Percentiles rank a stretch among this genome's conserved stretches.
Conservation (phyloP, 2,797 vertebrate species). For the Channallabes apus region DNA sequence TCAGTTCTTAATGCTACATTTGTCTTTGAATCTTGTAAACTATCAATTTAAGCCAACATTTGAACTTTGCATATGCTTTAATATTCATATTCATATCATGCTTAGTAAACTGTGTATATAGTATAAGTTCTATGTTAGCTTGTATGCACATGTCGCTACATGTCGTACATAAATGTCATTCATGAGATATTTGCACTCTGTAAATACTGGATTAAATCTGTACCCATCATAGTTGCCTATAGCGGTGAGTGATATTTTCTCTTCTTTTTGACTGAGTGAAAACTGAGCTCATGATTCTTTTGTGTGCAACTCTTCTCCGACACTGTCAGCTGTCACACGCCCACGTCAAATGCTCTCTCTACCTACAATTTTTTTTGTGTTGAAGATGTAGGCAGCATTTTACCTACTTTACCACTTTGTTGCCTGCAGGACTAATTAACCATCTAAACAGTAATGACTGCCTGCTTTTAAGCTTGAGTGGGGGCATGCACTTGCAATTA, state of each 20-base stretch:
- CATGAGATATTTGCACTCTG: background rate
- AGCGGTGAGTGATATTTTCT: background rate
- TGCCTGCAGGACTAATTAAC: background rate
- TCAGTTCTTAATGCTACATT: background rate
- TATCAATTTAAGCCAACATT: background rate
- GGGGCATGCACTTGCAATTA: background rate
- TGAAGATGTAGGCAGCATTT: background rate
- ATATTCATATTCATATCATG: no score
- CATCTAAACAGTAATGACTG: background rate
- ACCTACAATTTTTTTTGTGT: background rate
- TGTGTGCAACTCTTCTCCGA: background rate
- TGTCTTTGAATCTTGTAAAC: background rate
- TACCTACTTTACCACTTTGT: background rate
- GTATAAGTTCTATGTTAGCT: background rate
- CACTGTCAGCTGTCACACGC: background rate
- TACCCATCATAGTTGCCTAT: background rate
- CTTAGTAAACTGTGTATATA: background rate
- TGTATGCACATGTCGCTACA: no score
- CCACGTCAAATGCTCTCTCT: background rate
- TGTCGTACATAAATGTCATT: background rate
- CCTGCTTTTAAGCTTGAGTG: background rate
- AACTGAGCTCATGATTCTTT: constrained; percentile 3
- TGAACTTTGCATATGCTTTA: background rate
- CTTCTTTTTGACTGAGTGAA: background rate
- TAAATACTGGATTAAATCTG: background rate